Percentiles rank a stretch among this genome's conserved stretches.
These are phyloP conservation scores for Drosophila maculinotata DNA, from an alignment of 2,888 invertebrate species.

Conservation along the genomic window DNA sequence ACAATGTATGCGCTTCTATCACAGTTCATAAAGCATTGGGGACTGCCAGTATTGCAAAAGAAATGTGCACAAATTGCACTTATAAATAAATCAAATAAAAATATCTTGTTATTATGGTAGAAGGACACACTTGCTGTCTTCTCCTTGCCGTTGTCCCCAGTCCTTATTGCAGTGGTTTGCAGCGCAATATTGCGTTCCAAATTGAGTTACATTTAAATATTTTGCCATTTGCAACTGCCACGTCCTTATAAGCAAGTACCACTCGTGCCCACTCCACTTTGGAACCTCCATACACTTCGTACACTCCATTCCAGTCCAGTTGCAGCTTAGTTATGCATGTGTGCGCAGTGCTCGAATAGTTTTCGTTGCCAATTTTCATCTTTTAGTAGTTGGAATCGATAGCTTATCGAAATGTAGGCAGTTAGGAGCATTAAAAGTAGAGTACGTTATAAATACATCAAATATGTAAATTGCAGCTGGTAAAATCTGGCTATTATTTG, in stretches of 20 bases:
- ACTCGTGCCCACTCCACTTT: not conserved
- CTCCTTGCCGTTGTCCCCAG: constrained; percentile 21
- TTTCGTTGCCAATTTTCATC: constrained; percentile 43
- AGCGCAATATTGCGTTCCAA: constrained; percentile 64
- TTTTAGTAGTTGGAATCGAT: constrained; percentile 31
- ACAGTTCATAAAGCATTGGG: constrained; percentile 49
- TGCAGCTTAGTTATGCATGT: constrained; percentile 37
- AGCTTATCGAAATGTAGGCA: constrained; percentile 7
- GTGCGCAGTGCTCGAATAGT: constrained; percentile 32
- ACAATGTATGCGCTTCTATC: constrained; percentile 6
- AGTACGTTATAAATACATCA: not conserved
- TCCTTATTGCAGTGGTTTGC: constrained; percentile 49
- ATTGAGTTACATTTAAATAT: constrained; percentile 78
- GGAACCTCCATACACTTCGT: not conserved
- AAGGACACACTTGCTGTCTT: constrained; percentile 39
- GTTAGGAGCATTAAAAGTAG: not conserved
- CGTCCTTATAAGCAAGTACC: constrained; percentile 18
- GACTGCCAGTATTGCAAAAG: constrained; percentile 62
- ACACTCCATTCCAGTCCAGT: constrained; percentile 5
- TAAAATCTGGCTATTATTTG: not conserved
- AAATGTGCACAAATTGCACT: constrained; percentile 80
- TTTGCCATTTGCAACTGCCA: constrained; percentile 60
- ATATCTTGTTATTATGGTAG: constrained; percentile 63
- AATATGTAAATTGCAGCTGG: not conserved
- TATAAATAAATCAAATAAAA: constrained; percentile 80